phyloP scores from a whole-genome alignment of 1,140 invertebrate species.

The Acyrthosiphon pisum region DNA sequence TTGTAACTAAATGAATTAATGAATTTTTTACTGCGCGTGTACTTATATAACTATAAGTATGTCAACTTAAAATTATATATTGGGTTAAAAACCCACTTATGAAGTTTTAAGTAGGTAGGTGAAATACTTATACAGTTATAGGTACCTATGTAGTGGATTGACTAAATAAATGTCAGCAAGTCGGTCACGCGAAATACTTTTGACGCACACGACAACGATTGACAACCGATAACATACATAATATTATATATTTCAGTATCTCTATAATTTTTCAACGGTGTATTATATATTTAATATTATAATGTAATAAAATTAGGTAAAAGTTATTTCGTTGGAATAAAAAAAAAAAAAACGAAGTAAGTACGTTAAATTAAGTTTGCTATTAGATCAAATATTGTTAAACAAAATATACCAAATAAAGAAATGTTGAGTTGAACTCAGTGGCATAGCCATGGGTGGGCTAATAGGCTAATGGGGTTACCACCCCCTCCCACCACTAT shows the following conservation, averaged over 20 bases:
- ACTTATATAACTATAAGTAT: background rate
- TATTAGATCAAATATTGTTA: too few species aligned
- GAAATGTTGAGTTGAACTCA: background rate
- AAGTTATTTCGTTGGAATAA: too few species aligned
- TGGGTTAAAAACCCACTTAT: background rate
- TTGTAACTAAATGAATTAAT: background rate
- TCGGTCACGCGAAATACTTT: background rate
- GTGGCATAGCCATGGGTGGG: too few species aligned
- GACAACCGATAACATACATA: background rate
- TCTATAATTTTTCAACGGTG: too few species aligned
- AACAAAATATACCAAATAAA: background rate
- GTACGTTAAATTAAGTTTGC: too few species aligned
- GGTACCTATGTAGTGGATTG: background rate
- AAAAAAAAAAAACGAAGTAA: too few species aligned
- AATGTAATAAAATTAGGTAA: too few species aligned
- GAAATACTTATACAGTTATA: background rate
- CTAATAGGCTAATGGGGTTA: too few species aligned
- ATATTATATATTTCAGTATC: background rate
- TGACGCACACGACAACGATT: background rate
- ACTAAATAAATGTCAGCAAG: background rate
- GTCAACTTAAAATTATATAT: background rate
- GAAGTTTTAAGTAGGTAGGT: background rate
- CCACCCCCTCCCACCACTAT: too few species aligned
- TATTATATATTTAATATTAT: too few species aligned
- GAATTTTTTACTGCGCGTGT: background rate